Conservation (phyloP, 2,888 invertebrate genomes). For the Isotomurus palustris region DNA sequence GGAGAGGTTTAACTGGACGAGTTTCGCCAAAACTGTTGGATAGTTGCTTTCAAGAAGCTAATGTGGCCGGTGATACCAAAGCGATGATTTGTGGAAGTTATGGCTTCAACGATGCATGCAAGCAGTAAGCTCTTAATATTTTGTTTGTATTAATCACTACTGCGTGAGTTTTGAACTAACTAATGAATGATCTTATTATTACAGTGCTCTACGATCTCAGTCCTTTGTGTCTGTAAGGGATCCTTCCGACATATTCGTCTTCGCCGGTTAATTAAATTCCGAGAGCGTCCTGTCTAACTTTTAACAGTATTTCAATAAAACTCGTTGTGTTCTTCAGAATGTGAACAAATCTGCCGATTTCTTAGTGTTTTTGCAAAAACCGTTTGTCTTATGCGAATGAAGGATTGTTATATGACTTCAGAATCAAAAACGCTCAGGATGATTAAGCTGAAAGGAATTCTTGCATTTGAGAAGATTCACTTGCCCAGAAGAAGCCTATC, state of each 20-base stretch:
- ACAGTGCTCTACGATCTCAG: not conserved
- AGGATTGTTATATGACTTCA: no score
- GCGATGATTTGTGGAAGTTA: conserved; percentile 33
- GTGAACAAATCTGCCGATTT: no score
- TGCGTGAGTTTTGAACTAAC: not conserved
- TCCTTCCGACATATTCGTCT: conserved; percentile 1
- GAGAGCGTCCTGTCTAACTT: no score
- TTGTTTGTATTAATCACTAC: not conserved
- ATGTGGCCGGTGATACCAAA: conserved; percentile 17
- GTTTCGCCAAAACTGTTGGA: conserved; percentile 20
- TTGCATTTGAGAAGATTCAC: no score
- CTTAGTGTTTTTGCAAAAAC: no score
- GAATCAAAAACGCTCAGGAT: no score
- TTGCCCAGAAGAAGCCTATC: no score
- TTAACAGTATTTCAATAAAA: no score
- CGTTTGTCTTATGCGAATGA: no score
- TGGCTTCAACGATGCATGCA: conserved; percentile 33
- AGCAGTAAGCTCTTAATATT: conserved; percentile 1
- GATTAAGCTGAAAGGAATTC: no score
- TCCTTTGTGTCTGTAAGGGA: not conserved
- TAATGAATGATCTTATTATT: not conserved
- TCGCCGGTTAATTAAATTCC: conserved; percentile 4
- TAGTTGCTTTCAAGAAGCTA: not conserved
- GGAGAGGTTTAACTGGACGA: conserved; percentile 30
- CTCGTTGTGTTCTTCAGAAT: no score